Base-by-base conservation (phyloP, 2,888 invertebrate species). In the Caenorhabditis sinica region DNA sequence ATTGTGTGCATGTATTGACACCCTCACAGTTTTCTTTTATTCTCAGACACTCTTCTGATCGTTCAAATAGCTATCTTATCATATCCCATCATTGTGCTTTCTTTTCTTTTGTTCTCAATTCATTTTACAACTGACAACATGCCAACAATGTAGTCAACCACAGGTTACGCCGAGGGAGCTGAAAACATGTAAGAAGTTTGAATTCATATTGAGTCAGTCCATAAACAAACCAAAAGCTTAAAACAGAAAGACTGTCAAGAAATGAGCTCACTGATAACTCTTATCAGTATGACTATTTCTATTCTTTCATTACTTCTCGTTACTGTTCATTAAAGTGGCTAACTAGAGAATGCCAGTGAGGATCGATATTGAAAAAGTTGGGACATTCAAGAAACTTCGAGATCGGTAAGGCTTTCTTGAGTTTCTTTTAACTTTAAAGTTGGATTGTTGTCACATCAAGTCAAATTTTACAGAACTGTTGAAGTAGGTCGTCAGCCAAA, bases 361-460 rank as follows among this genome's bases (percentile, higher is more conserved):
- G 9, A 60, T 60, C n/a, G 28, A 36, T 60, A 15, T 60, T 20
- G 33, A 60, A 17, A 33, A 33, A n/a, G n/a, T 60, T 1, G 60
- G 60, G 36, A 60, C n/a, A 6, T 60, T 33, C 15, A 60, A 60
- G n/a, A 60, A 60, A 20, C 33, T 1, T n/a, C 33, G 60, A 33
- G 33, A 60, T 36, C 30, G 28, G 60, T 60, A 8, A 36, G 60
- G n/a, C n/a, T n/a, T n/a, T n/a, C n/a, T n/a, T n/a, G n/a, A n/a
- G n/a, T n/a, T n/a, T n/a, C n/a, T n/a, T n/a, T n/a, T n/a, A n/a
- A n/a, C n/a, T n/a, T 33, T n/a, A 15, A 33, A 15, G 11, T 51
- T n/a, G n/a, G n/a, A n/a, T 33, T 17, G 4, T 33, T 33, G 17
- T 4, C 8, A 3, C 3, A 25, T 11, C 8, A 3, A 56, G n/a